Conservation (phyloP, 2,888 invertebrate species). For the Drosophila macrospina region DNA sequence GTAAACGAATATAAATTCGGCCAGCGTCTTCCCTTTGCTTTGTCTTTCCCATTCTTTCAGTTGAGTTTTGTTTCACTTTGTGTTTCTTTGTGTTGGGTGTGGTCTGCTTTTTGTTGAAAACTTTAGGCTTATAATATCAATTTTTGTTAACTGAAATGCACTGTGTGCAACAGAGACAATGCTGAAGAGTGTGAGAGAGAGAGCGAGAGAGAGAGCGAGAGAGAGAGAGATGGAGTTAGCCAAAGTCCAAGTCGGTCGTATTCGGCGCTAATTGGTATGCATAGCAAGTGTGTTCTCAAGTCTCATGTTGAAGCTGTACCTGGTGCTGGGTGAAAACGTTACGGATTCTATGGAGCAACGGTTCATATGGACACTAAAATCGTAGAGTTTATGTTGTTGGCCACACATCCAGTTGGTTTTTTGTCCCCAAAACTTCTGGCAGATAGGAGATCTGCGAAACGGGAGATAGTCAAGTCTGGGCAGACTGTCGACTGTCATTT, state of each 20-base stretch:
- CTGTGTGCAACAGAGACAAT: neutral
- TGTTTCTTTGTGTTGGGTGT: constrained; percentile 34
- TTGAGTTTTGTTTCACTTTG: neutral
- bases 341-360: constrained; percentile 1
- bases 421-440: constrained; percentile 22
- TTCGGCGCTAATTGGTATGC: constrained; percentile 47
- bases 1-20: constrained; percentile 23
- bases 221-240: neutral
- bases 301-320: constrained; percentile 8
- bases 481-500: constrained; percentile 7
- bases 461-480: constrained; percentile 17
- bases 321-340: neutral
- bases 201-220: neutral
- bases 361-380: constrained; percentile 7
- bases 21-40: constrained; percentile 14
- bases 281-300: constrained; percentile 15
- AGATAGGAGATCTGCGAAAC: constrained; percentile 17
- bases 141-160: constrained; percentile 27
- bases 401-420: constrained; percentile 21
- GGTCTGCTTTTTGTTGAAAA: constrained; percentile 50
- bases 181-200: too few relatives aligned
- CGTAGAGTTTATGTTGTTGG: constrained; percentile 11
- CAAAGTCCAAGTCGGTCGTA: neutral
- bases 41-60: neutral
- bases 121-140: constrained; percentile 22